Percentiles rank a stretch among this genome's conserved stretches.
These are phyloP conservation scores for Riparia riparia DNA, from an alignment of 2,113 vertebrate genomes.

Conservation along the genomic window DNA sequence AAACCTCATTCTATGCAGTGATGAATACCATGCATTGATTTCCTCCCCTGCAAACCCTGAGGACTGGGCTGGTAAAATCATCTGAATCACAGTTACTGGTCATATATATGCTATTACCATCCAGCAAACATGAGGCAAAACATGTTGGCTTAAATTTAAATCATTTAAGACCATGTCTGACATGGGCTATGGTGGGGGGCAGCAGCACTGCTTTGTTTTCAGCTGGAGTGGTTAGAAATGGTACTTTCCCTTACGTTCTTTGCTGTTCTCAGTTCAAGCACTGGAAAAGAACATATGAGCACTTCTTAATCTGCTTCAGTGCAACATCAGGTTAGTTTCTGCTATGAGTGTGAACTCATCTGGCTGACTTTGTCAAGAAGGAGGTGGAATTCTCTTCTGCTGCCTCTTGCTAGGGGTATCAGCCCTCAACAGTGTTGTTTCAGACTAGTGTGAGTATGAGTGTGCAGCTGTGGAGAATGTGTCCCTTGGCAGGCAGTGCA, in stretches of 20 bases:
- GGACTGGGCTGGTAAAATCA: not conserved
- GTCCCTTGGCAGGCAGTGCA: not conserved
- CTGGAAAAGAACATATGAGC: not conserved
- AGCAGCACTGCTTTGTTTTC: not conserved
- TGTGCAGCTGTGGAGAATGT: fast-evolving
- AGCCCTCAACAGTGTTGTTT: not conserved
- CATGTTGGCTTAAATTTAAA: not conserved
- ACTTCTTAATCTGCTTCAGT: not conserved
- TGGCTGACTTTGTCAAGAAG: not conserved
- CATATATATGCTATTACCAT: not conserved
- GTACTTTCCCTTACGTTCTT: not conserved
- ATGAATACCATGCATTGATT: not conserved
- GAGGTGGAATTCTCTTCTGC: not conserved
- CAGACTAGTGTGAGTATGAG: not conserved
- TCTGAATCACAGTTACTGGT: not conserved
- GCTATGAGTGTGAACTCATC: not conserved
- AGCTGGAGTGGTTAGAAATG: not conserved
- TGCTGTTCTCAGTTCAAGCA: not conserved
- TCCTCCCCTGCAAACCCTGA: not conserved
- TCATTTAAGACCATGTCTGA: not conserved
- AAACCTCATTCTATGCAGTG: not conserved
- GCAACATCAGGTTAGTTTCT: not conserved
- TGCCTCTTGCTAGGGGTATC: not conserved
- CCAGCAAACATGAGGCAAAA: not conserved
- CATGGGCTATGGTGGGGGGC: not conserved